Evolutionary conservation across 2,113 vertebrate genomes (phyloP), one percentile per base, ranked within the genome.

Genomic region (Callopanchax toddi): DNA sequence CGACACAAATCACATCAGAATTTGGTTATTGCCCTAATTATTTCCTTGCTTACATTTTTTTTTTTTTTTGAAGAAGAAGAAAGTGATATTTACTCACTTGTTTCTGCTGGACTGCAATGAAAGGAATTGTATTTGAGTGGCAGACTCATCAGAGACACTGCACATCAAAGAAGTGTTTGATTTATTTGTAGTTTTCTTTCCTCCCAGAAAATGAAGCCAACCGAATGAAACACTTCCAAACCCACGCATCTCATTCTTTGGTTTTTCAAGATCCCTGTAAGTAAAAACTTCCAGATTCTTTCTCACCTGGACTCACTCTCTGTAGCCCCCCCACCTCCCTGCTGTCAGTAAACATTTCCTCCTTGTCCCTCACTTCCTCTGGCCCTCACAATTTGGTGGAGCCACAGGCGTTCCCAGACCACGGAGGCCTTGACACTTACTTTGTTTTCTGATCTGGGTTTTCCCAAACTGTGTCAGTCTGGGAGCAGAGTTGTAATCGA

Each of bases 391-490:
- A 68, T 72, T 62, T 67, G 69, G 74, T 63, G 74, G 71, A 76
- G 70, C 56, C 55, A 43, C 29, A 70, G 57, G 71, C 67, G 63
- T 83, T 62, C 69, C 75, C 84, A 74, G 72, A 82, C 74, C 59
- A 64, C 46, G 21, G 64, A 75, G 59, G 68, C 67, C 66, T 52
- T 60, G 74, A 84, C 82, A 83, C 85, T 54, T 80, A 64, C 78
- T 71, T 56, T 37, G 45, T 77, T 53, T 71, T 80, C 48, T 67
- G 51, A 76, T 84, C 78, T 85, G 85, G 84, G 72, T 85, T 88
- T 90, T 87, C 85, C 89, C 87, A 84, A 84, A 82, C 74, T 74
- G 74, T 82, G 72, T 83, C 77, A 85, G 73, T 37, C 65, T 60
- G 60, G 60, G 59, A 78, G 73, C 57, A 78, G 69, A 62, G 48